phyloP scores from a whole-genome alignment of 2,888 invertebrate genomes.

The Sphaerophoria rueppellii region DNA sequence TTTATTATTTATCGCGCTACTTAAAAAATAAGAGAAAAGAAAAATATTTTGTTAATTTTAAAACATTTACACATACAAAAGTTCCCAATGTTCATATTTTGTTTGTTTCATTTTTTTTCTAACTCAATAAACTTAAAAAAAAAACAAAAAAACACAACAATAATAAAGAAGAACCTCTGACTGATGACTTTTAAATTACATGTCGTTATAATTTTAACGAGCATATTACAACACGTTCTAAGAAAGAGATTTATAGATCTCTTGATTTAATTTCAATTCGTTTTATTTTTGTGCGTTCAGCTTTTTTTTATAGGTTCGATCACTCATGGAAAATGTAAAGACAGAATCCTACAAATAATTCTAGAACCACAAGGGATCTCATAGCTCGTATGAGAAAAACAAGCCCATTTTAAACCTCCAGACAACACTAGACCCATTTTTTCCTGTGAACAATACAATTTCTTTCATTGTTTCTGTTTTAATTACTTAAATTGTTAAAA shows the following conservation, averaged over 20 bases:
- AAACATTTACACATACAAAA: conserved; percentile 7
- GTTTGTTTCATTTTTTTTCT: not conserved
- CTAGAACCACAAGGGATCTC: too few relatives aligned
- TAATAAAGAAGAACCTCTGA: conserved; percentile 48
- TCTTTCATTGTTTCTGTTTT: conserved; percentile 7
- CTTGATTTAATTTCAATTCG: too few relatives aligned
- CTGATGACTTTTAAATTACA: conserved; percentile 49
- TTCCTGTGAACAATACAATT: not conserved
- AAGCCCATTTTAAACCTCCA: too few relatives aligned
- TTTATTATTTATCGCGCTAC: conserved; percentile 57
- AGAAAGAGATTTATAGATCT: too few relatives aligned
- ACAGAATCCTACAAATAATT: too few relatives aligned
- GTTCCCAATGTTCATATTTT: conserved; percentile 40
- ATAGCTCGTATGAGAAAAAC: too few relatives aligned
- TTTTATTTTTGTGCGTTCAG: too few relatives aligned
- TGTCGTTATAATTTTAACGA: not conserved
- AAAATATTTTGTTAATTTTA: conserved; percentile 13
- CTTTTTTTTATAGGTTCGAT: too few relatives aligned
- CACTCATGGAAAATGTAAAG: too few relatives aligned
- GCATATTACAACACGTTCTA: too few relatives aligned
- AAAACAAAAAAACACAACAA: not conserved
- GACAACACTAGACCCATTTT: too few relatives aligned
- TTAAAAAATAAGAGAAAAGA: conserved; percentile 25
- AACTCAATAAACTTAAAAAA: conserved; percentile 18
- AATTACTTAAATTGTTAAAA: conserved; percentile 60